phyloP scores from a whole-genome alignment of 2,888 invertebrate genomes.

The Tipula confusa region DNA sequence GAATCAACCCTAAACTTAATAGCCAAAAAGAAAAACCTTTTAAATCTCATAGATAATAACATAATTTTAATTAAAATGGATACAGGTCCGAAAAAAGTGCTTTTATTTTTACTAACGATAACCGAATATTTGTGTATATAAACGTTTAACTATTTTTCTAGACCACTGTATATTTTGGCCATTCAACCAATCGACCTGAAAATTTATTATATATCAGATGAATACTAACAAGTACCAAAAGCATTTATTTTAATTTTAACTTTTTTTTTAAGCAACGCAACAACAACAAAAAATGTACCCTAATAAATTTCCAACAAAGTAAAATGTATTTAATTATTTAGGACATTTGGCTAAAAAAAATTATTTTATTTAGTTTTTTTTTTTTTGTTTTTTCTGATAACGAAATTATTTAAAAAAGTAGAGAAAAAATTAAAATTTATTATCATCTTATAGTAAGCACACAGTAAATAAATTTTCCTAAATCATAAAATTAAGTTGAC shows the following conservation, averaged over 20 bases:
- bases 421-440: neutral
- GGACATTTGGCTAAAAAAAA: constrained; percentile 9
- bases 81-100: neutral
- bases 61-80: neutral
- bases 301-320: neutral
- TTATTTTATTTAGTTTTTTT: constrained; percentile 3
- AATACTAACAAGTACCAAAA: constrained; percentile 3
- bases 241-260: neutral
- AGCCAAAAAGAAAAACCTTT: neutral
- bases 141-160: neutral
- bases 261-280: too few relatives aligned
- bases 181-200: neutral
- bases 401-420: neutral
- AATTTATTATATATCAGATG: neutral
- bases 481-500: constrained; percentile 12
- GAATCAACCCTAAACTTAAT: neutral
- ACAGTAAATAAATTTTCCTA: constrained; percentile 25
- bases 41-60: neutral
- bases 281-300: neutral
- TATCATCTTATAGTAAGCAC: neutral
- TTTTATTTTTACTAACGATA: neutral
- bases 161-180: neutral
- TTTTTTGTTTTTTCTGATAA: neutral
- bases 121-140: too few relatives aligned
- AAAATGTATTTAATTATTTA: neutral